Percentiles rank a stretch among this genome's conserved stretches.
These are phyloP conservation scores for Hypselothyrea guttata DNA, from an alignment of 2,888 invertebrate species.

Conservation along the genomic window DNA sequence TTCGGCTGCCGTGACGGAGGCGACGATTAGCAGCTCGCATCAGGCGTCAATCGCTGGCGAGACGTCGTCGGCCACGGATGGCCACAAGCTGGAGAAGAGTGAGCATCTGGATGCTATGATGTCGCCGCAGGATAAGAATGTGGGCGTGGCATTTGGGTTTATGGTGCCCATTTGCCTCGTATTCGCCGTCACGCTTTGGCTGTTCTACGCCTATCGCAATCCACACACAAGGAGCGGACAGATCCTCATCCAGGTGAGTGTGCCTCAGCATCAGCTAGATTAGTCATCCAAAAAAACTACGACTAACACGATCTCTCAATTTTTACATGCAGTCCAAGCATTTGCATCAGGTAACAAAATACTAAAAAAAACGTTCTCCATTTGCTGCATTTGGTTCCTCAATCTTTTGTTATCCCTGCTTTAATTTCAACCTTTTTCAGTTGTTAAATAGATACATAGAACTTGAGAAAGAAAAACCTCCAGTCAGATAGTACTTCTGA, in stretches of 20 bases:
- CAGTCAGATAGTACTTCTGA: too few species aligned
- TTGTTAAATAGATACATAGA: too few species aligned
- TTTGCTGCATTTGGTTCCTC: not conserved
- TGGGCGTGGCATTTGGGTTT: conserved; percentile 85
- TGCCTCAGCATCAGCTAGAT: not conserved
- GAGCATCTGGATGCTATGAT: conserved; percentile 45
- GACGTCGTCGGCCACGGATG: not conserved
- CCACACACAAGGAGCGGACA: conserved; percentile 98
- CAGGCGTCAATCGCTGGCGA: conserved; percentile 7
- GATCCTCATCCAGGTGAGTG: conserved; percentile 94
- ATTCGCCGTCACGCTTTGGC: conserved; percentile 89
- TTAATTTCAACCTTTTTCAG: too few species aligned
- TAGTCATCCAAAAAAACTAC: not conserved
- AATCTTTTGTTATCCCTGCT: not conserved
- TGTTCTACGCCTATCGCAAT: conserved; percentile 96
- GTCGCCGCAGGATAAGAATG: conserved; percentile 67
- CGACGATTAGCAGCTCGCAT: conserved; percentile 47
- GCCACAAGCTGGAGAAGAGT: conserved; percentile 19
- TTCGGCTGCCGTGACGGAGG: conserved; percentile 43
- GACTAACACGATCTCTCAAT: conserved; percentile 17
- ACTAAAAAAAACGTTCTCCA: conserved; percentile 50
- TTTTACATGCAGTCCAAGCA: conserved; percentile 81
- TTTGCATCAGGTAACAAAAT: conserved; percentile 77
- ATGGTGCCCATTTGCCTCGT: conserved; percentile 88
- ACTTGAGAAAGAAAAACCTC: too few species aligned